Conservation (phyloP, 2,888 invertebrate genomes). For the Pyrrhia umbra region DNA sequence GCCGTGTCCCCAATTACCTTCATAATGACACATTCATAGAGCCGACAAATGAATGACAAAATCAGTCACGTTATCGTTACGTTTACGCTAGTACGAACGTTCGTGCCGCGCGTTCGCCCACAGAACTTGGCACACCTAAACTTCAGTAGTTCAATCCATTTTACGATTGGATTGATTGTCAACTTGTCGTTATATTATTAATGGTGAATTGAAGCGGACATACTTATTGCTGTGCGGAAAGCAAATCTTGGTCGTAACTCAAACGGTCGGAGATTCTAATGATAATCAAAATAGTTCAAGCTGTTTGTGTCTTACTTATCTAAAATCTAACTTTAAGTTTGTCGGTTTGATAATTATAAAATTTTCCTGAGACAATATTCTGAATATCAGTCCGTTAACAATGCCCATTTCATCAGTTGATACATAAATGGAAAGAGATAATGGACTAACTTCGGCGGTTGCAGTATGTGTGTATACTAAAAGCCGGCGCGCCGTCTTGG, state of each 20-base stretch:
- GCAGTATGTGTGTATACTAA: too few relatives aligned
- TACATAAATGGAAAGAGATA: neutral
- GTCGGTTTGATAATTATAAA: too few relatives aligned
- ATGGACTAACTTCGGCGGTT: neutral
- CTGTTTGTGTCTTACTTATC: too few relatives aligned
- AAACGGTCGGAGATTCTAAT: neutral
- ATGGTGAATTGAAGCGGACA: neutral
- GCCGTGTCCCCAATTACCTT: neutral
- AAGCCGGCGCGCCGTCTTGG: neutral
- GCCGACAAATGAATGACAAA: neutral
- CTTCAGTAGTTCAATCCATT: neutral
- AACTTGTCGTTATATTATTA: neutral
- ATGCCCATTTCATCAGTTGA: neutral
- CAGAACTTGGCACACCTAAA: neutral
- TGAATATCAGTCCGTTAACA: neutral
- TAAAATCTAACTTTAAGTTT: too few relatives aligned
- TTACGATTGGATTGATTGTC: neutral
- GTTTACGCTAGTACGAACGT: neutral
- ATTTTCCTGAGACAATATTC: neutral
- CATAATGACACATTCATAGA: neutral
- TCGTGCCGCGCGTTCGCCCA: neutral
- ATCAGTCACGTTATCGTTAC: neutral
- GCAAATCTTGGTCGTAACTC: neutral
- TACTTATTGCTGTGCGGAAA: neutral
- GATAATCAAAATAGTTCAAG: neutral